phyloP scores from a whole-genome alignment of 1,140 invertebrate genomes.

The Pentalonia nigronervosa region DNA sequence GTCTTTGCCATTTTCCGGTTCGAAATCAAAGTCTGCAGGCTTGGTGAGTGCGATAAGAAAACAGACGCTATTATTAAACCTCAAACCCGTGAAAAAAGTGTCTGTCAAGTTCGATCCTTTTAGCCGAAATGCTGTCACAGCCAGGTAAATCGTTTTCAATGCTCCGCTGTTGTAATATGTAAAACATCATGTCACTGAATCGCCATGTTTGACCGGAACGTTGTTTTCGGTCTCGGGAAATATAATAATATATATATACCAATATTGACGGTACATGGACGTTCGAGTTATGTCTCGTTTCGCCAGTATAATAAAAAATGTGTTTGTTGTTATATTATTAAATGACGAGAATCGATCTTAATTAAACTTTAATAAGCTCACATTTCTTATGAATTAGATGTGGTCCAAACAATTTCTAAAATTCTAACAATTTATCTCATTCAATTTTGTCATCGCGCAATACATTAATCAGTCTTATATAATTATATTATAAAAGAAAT shows the following conservation, averaged over 20 bases:
- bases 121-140: conserved; percentile 71
- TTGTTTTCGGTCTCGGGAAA: background rate
- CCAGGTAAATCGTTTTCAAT: conserved; percentile 70
- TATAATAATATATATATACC: background rate
- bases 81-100: conserved; percentile 81
- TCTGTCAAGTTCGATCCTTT: conserved; percentile 86
- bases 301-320: background rate
- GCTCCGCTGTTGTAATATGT: background rate
- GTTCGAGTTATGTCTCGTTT: background rate
- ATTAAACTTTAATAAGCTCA: background rate
- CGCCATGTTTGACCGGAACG: background rate
- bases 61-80: conserved; percentile 67
- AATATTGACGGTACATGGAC: background rate
- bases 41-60: conserved; percentile 60
- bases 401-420: background rate
- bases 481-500: background rate
- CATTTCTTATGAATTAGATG: background rate
- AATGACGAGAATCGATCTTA: background rate
- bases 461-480: background rate
- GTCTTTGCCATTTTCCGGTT: conserved; percentile 62
- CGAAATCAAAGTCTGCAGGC: conserved; percentile 59
- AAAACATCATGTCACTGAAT: background rate
- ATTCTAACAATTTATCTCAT: background rate
- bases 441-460: background rate
- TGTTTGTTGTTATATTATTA: background rate